Evolutionary conservation across 2,888 invertebrate species (phyloP).

Genomic region (Yponomeuta plumbellus): DNA sequence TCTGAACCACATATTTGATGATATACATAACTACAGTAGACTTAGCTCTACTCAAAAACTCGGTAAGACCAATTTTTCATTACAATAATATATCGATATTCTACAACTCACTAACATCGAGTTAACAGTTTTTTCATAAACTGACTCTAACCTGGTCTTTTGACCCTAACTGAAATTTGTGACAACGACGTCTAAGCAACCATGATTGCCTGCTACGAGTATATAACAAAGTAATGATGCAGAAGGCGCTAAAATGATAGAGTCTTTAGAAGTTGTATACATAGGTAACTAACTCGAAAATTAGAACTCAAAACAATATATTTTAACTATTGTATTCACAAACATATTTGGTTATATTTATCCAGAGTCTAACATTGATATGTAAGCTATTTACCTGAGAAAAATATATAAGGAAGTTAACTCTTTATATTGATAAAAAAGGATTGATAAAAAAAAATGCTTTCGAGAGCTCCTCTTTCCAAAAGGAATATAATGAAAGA

Average conservation of each 20-base stretch:
- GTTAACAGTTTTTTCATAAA: slow-evolving; percentile 40
- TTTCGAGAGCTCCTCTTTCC: background rate
- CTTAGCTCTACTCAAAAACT: no score
- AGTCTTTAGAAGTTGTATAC: slow-evolving; percentile 32
- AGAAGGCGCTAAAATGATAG: slow-evolving; percentile 72
- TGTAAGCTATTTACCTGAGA: background rate
- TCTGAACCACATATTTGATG: no score
- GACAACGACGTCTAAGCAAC: no score
- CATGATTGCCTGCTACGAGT: no score
- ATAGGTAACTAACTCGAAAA: no score
- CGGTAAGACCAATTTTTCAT: no score
- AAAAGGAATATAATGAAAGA: no score
- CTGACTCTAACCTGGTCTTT: slow-evolving; percentile 27
- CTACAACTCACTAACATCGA: slow-evolving; percentile 64
- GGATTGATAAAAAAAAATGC: background rate
- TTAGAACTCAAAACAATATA: no score
- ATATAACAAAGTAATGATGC: slow-evolving; percentile 18
- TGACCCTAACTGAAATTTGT: no score
- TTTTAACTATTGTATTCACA: no score
- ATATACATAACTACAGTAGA: no score
- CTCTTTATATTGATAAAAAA: background rate
- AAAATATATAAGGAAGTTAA: background rate
- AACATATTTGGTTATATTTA: background rate
- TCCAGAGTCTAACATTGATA: background rate
- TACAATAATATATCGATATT: slow-evolving; percentile 3